Conservation (phyloP, 2,797 vertebrate genomes). For the Coreius guichenoti region DNA sequence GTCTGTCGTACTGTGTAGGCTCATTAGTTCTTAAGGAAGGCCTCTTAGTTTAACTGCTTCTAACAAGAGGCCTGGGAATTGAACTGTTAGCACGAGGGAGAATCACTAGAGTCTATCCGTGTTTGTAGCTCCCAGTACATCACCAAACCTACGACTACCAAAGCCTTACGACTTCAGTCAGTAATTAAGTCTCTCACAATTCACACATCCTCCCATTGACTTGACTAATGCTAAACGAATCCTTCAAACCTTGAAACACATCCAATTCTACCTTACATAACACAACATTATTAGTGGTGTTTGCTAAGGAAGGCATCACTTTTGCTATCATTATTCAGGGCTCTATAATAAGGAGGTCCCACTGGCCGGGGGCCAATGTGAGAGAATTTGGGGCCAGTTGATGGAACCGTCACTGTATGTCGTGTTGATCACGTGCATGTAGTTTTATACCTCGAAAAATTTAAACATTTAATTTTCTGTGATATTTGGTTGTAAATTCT, state of each 20-base stretch:
- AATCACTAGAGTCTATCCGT: constrained; percentile 46
- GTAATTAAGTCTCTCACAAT: constrained; percentile 39
- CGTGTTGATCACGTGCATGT: neutral
- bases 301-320: neutral
- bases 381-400: neutral
- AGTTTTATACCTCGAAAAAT: too few relatives aligned
- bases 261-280: constrained; percentile 12
- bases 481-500: neutral
- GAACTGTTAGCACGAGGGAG: constrained; percentile 52
- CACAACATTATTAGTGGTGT: neutral
- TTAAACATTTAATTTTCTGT: neutral
- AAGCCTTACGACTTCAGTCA: constrained; percentile 14
- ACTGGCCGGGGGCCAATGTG: neutral
- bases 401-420: neutral
- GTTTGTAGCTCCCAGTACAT: constrained; percentile 39
- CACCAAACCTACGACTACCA: constrained; percentile 3
- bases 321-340: constrained; percentile 4
- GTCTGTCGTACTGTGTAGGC: constrained; percentile 34
- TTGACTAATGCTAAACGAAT: constrained; percentile 20
- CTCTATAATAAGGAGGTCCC: neutral
- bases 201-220: constrained; percentile 26
- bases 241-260: constrained; percentile 32
- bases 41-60: constrained; percentile 58
- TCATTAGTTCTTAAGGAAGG: constrained; percentile 61
- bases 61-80: constrained; percentile 62